These are phyloP conservation scores for Pyralis farinalis DNA, from an alignment of 2,888 invertebrate genomes.

Conservation along the genomic window DNA sequence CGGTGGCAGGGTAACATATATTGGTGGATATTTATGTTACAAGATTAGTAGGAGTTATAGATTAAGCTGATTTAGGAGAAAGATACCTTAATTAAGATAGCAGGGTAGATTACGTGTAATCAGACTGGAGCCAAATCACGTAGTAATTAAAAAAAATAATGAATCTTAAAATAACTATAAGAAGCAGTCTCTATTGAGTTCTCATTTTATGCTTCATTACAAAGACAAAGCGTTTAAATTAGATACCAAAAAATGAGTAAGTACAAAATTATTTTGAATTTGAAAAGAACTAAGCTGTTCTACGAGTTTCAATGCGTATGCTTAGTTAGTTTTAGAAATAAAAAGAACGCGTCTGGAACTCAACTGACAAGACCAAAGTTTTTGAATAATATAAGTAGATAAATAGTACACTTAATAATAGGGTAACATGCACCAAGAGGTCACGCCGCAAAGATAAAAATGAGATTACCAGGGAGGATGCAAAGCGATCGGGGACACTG, in stretches of 20 bases:
- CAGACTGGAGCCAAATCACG: slow-evolving; percentile 45
- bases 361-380: slow-evolving; percentile 39
- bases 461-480: slow-evolving; percentile 68
- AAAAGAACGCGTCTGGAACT: slow-evolving; percentile 35
- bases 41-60: slow-evolving; percentile 25
- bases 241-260: slow-evolving; percentile 41
- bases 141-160: slow-evolving; percentile 37
- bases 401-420: slow-evolving; percentile 56
- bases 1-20: slow-evolving; percentile 42
- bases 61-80: slow-evolving; percentile 36
- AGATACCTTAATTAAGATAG: slow-evolving; percentile 41
- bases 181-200: slow-evolving; percentile 64
- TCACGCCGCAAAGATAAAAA: slow-evolving; percentile 74
- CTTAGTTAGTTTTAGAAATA: slow-evolving; percentile 39
- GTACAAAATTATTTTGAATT: slow-evolving; percentile 37
- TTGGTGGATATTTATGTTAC: slow-evolving; percentile 15
- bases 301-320: slow-evolving; percentile 53
- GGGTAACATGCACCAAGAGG: slow-evolving; percentile 78
- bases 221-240: slow-evolving; percentile 60
- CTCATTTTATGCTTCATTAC: slow-evolving; percentile 53
- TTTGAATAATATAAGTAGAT: slow-evolving; percentile 33
- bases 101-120: slow-evolving; percentile 35
- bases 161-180: slow-evolving; percentile 51
- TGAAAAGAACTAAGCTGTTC: slow-evolving; percentile 64
- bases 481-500: slow-evolving; percentile 81